Percentiles rank a stretch among this genome's conserved stretches.
These are phyloP conservation scores for Andrena praecox DNA, from an alignment of 2,888 invertebrate genomes.

Conservation along the genomic window DNA sequence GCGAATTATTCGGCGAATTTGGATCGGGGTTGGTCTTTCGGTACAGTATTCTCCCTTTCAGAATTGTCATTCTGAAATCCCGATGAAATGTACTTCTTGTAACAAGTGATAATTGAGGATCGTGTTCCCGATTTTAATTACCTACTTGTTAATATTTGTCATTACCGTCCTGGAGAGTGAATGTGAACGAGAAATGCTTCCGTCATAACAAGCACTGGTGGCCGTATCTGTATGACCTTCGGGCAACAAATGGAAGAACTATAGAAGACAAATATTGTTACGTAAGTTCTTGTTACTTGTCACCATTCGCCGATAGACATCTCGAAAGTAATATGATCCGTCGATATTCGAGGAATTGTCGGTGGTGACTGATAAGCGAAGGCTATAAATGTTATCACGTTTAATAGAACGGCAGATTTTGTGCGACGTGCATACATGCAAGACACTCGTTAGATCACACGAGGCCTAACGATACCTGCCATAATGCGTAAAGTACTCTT, in stretches of 20 bases:
- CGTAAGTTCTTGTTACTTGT: slow-evolving; percentile 56
- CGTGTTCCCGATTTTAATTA: no score
- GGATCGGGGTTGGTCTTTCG: no score
- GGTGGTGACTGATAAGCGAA: slow-evolving; percentile 55
- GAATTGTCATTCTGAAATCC: no score
- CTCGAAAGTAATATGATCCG: slow-evolving; percentile 23
- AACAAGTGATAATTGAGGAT: no score
- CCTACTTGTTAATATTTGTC: not conserved
- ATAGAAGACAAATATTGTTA: slow-evolving; percentile 52
- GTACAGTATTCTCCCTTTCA: no score
- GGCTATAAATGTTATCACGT: slow-evolving; percentile 57
- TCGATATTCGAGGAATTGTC: slow-evolving; percentile 32
- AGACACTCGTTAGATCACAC: not conserved
- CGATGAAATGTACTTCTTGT: no score
- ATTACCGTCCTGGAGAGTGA: not conserved
- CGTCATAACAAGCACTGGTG: not conserved
- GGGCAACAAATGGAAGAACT: not conserved
- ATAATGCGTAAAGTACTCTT: slow-evolving; percentile 54
- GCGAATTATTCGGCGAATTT: no score
- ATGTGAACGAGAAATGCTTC: not conserved
- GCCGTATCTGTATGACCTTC: slow-evolving; percentile 14
- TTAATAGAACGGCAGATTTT: not conserved
- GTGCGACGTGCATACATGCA: not conserved
- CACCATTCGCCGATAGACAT: slow-evolving; percentile 37
- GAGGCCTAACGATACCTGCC: not conserved